Conservation (phyloP, 2,888 invertebrate species). For the Adela reaumurella region DNA sequence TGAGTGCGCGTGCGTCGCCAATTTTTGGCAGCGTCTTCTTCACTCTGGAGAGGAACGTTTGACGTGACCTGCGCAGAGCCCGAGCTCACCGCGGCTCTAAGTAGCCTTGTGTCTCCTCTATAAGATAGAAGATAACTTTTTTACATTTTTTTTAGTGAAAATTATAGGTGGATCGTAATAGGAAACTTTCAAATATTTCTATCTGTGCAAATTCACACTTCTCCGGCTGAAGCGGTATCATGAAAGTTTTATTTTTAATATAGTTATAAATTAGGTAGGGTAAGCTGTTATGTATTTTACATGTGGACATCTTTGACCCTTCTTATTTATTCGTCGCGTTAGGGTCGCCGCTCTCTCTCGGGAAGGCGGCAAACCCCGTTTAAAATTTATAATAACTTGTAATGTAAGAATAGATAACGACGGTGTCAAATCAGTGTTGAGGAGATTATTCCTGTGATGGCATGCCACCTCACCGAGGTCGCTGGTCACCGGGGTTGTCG, state of each 20-base stretch:
- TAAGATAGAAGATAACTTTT: neutral
- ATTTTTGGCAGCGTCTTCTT: neutral
- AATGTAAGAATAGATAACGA: slow-evolving; percentile 47
- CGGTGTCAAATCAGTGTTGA: slow-evolving; percentile 22
- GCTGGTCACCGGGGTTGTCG: neutral
- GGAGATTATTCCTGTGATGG: neutral
- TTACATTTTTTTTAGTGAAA: slow-evolving; percentile 1
- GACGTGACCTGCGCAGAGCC: slow-evolving; percentile 7
- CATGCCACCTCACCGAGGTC: neutral
- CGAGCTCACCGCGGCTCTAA: slow-evolving; percentile 25
- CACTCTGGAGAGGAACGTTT: too few relatives aligned
- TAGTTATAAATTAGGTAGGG: slow-evolving; percentile 50
- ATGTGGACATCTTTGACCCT: slow-evolving; percentile 20
- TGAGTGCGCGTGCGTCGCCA: neutral
- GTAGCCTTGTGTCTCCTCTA: slow-evolving; percentile 26
- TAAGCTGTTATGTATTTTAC: slow-evolving; percentile 54
- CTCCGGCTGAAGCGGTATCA: slow-evolving; percentile 32
- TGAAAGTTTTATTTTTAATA: slow-evolving; percentile 50
- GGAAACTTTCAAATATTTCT: neutral
- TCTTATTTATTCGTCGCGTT: neutral
- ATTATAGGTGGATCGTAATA: neutral
- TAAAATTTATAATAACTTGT: slow-evolving; percentile 17
- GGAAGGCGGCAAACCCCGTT: neutral
- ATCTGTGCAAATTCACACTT: neutral
- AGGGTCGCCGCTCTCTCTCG: neutral